These are phyloP conservation scores for Chaitophorus viminalis DNA, from an alignment of 2,888 invertebrate species.

Conservation along the genomic window DNA sequence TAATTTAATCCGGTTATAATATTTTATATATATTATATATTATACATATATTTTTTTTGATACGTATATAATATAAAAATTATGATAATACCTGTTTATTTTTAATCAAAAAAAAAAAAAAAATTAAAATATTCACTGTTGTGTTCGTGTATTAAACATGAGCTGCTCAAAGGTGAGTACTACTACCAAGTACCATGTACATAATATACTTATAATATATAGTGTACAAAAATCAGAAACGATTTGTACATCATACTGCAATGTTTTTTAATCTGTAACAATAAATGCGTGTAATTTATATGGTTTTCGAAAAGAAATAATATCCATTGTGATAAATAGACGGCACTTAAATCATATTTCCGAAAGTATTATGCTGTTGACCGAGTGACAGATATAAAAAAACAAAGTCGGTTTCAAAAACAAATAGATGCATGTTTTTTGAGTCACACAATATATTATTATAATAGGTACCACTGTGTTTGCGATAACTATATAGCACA, in stretches of 20 bases:
- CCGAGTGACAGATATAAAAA: neutral
- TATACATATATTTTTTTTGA: neutral
- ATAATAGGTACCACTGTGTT: neutral
- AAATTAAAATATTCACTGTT: neutral
- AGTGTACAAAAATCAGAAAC: neutral
- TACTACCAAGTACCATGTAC: too few species aligned
- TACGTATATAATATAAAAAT: too few species aligned
- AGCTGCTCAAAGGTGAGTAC: neutral
- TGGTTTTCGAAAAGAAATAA: neutral
- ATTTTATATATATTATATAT: neutral
- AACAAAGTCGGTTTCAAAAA: neutral
- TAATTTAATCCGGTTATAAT: neutral
- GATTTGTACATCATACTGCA: neutral
- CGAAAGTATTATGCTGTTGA: neutral
- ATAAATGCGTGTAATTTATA: neutral
- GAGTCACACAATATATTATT: neutral
- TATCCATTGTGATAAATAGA: neutral
- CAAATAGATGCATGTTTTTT: neutral
- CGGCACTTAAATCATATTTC: neutral
- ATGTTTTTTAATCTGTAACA: neutral
- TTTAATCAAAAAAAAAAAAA: neutral
- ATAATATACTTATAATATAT: too few species aligned
- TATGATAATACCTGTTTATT: conserved; percentile 3
- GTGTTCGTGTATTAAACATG: neutral
- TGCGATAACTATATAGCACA: neutral